These are phyloP conservation scores for Polypterus bichir DNA, from an alignment of 2,113 vertebrate genomes.

Conservation along the genomic window DNA sequence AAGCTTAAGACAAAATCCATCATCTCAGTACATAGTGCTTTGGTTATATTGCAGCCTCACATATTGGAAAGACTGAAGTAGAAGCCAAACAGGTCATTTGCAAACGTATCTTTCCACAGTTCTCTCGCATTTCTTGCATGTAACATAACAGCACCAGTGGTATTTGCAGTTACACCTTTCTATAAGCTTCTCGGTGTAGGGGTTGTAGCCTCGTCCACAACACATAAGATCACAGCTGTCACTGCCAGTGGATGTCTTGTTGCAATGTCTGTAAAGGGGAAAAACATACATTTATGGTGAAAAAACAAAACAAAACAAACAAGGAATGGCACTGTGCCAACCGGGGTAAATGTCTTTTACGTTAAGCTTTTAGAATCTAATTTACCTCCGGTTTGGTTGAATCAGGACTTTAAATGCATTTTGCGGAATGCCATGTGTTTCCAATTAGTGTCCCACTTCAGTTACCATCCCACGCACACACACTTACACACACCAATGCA, in stretches of 20 bases:
- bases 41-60: conserved; percentile 30
- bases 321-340: too few species aligned
- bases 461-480: neutral
- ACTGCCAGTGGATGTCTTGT: conserved; percentile 87
- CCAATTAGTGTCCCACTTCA: neutral
- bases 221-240: conserved; percentile 98
- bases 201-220: conserved; percentile 94
- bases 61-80: neutral
- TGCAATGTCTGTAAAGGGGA: conserved; percentile 70
- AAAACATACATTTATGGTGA: neutral
- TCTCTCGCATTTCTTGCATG: conserved; percentile 89
- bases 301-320: too few species aligned
- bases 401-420: too few species aligned
- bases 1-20: conserved; percentile 40
- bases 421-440: neutral
- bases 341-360: too few species aligned
- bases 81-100: conserved; percentile 58
- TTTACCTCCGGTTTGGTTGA: too few species aligned
- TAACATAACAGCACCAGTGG: conserved; percentile 98
- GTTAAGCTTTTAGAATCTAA: too few species aligned
- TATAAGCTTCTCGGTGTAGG: conserved; percentile 86
- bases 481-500: neutral
- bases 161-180: conserved; percentile 97
- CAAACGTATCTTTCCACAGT: conserved; percentile 89
- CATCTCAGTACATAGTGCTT: conserved; percentile 44